These are phyloP conservation scores for Nowickia ferox DNA, from an alignment of 2,888 invertebrate genomes.

Conservation along the genomic window DNA sequence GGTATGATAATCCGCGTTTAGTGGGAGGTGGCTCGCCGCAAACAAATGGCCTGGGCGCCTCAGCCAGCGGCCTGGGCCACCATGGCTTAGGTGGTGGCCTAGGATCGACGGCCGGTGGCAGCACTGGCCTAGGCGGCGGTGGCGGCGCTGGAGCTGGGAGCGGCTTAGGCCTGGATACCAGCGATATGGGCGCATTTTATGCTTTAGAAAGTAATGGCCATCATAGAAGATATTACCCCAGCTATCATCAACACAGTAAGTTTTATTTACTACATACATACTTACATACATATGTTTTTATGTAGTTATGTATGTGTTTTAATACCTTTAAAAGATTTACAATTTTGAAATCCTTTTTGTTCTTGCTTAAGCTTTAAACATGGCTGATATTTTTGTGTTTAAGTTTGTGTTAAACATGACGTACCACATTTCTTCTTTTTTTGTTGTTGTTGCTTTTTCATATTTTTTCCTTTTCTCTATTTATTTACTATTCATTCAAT, in stretches of 20 bases:
- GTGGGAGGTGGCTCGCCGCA: slow-evolving; percentile 82
- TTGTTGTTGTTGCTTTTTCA: not conserved
- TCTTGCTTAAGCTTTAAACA: slow-evolving; percentile 28
- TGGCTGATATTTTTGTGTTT: slow-evolving; percentile 36
- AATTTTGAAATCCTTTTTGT: slow-evolving; percentile 3
- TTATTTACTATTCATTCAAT: slow-evolving; percentile 68
- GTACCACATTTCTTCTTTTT: slow-evolving; percentile 28
- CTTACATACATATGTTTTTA: no score
- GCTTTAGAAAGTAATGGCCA: slow-evolving; percentile 83
- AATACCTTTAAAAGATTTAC: no score
- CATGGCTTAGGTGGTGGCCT: slow-evolving; percentile 81
- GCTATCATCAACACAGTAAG: slow-evolving; percentile 83
- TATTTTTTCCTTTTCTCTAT: slow-evolving; percentile 48
- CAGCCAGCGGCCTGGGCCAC: slow-evolving; percentile 80
- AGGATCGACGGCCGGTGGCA: slow-evolving; percentile 79
- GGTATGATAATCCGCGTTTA: slow-evolving; percentile 83
- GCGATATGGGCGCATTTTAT: slow-evolving; percentile 83
- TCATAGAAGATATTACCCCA: slow-evolving; percentile 83
- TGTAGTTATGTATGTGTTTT: no score
- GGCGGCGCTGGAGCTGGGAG: slow-evolving; percentile 77
- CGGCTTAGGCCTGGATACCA: slow-evolving; percentile 81
- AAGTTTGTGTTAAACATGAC: slow-evolving; percentile 60
- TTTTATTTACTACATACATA: slow-evolving; percentile 55
- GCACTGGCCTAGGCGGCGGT: slow-evolving; percentile 78
- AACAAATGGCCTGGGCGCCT: slow-evolving; percentile 80